Base-by-base conservation (phyloP, 2,888 invertebrate genomes). In the Notodonta dromedarius region DNA sequence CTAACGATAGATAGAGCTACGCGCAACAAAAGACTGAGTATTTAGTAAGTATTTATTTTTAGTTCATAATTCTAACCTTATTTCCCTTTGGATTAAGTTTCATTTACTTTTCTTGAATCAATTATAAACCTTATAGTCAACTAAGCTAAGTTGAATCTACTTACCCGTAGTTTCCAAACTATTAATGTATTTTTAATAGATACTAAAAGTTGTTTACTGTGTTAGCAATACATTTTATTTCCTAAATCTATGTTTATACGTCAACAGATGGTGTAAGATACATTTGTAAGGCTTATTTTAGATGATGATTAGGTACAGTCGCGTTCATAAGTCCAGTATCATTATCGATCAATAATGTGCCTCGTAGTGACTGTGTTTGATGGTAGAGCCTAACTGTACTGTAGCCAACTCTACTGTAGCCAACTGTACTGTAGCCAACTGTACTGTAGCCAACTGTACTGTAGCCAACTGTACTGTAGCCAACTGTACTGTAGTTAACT, bases 1-100 rank as follows among this genome's bases (percentile, higher is more conserved):
- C 65, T 65, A 61, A 62, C 78, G 68, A 76, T 65, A 90, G 92
- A 84, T 90, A 83, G 90, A 80, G 82, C 75, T 73, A 79, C 74
- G 61, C 69, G 76, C 62, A 71, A 76, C 70, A 75, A 73, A 82
- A 82, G 82, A 83, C 82, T 84, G 80, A 79, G 60, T 71, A 64
- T 52, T 24, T 72, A 78, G 70, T 78, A 5, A 73, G 73, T 74
- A 68, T 62, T 69, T 60, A 64, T 59, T 66, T 65, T 65, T 67
- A 56, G 39, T 61, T 56, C 48, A 42, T 56, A 13, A 52, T 42
- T 57, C 32, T 51, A n/a, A 46, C 50, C 12, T n/a, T 16, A 55
- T 42, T 55, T 8, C 53, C 39, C 57, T 52, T 54, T 32, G 39
- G 39, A 13, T 58, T 56, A 7, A 16, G 1, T 56, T 56, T 56